Evolutionary conservation across 2,113 vertebrate species (phyloP), one percentile per base, ranked within the genome.

Genomic region (Tragelaphus scriptus): DNA sequence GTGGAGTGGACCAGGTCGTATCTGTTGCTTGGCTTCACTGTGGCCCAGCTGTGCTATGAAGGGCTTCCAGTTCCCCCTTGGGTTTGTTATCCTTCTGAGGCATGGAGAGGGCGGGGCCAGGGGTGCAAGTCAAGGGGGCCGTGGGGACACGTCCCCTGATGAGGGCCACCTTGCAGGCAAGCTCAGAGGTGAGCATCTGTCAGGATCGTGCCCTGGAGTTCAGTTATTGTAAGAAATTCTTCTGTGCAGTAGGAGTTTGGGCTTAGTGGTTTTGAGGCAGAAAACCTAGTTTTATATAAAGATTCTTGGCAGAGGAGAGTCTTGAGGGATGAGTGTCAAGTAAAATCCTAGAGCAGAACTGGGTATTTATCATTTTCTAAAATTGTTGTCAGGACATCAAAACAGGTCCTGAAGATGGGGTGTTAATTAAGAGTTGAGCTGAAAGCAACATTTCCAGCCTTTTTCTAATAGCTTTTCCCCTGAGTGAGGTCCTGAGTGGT

Each of bases 11-110:
- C 44, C 28, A 4, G 23, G 13, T 10, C 5, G 1, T n/a, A 2
- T n/a, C 80, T 84, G 28, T 58, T n/a, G 59, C 84, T 56, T 8
- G 36, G n/a, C 36, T 16, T 71, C 7, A 0, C 30, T 15, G 1
- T 26, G 44, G 28, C 53, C 25, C 23, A n/a, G 40, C 51, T 36
- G 2, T 7, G 10, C 30, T 36, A 10, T 58, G 58, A 10, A 36
- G 49, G 88, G 53, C 58, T 32, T n/a, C 28, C n/a, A 5, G 7
- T 49, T 49, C 59, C 55, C 44, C 55, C 0, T 0, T 16, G 58
- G 32, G 44, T 28, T 28, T 26, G 11, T 19, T 51, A 13, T 51
- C n/a, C 21, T 28, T n/a, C 47, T 17, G 28, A 88, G 65, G 21
- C 32, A 6, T 44, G 49, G 32, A 65, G 32, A 53, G 40, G 59